phyloP scores from a whole-genome alignment of 1,140 invertebrate species.

The Drosophila pectinifera region DNA sequence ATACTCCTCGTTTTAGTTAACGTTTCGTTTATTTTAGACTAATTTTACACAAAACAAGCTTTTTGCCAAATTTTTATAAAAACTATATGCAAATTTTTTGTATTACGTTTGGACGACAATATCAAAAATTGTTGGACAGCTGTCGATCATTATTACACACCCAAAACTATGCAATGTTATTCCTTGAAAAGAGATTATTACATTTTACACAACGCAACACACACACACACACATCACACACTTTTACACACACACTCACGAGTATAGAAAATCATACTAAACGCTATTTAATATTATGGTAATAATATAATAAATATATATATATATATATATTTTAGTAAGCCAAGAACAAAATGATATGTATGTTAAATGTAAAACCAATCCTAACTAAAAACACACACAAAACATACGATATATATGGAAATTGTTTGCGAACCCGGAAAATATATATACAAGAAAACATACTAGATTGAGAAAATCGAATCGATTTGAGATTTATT shows the following conservation, averaged over 20 bases:
- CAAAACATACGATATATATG: conserved; percentile 47
- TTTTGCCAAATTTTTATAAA: conserved; percentile 78
- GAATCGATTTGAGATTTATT: conserved; percentile 47
- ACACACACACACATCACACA: conserved; percentile 36
- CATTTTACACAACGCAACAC: conserved; percentile 42
- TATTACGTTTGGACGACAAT: conserved; percentile 72
- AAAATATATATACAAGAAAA: conserved; percentile 64
- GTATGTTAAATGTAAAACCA: conserved; percentile 60
- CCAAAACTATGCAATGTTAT: conserved; percentile 80
- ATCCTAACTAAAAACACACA: conserved; percentile 67
- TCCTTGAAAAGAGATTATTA: conserved; percentile 84
- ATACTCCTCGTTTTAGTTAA: conserved; percentile 42
- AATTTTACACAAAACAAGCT: conserved; percentile 74
- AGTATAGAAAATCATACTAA: conserved; percentile 62
- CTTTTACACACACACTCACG: conserved; percentile 42
- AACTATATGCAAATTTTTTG: conserved; percentile 51
- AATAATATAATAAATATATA: conserved; percentile 47
- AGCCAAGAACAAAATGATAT: conserved; percentile 72
- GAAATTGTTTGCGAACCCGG: conserved; percentile 61
- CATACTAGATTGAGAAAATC: conserved; percentile 48
- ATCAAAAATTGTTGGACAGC: conserved; percentile 62
- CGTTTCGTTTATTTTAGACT: conserved; percentile 73
- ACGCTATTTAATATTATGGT: conserved; percentile 66
- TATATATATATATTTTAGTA: conserved; percentile 76
- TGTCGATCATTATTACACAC: conserved; percentile 39